phyloP scores from a whole-genome alignment of 2,797 vertebrate species.

The Gambusia yucatana region DNA sequence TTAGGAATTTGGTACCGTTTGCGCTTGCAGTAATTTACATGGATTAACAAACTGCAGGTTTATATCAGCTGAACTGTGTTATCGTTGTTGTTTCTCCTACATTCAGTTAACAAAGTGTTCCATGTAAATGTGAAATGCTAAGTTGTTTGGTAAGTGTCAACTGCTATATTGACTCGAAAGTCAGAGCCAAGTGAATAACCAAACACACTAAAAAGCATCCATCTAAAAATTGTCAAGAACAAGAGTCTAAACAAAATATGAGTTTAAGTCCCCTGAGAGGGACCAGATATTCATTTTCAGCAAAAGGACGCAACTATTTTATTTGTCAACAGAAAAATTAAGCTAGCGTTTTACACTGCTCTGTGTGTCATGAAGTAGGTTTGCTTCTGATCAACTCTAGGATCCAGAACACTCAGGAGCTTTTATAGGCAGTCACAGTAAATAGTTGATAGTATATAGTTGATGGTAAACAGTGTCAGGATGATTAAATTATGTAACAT shows the following conservation, averaged over 20 bases:
- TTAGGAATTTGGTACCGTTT: background rate
- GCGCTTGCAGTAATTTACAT: background rate
- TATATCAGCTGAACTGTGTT: background rate
- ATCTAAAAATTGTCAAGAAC: background rate
- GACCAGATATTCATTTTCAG: background rate
- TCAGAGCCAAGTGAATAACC: background rate
- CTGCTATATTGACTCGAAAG: background rate
- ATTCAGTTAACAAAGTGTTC: background rate
- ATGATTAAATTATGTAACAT: constrained; percentile 65
- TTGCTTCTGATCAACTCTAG: constrained; percentile 7
- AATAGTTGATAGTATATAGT: constrained; percentile 10
- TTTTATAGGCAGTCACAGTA: constrained; percentile 13
- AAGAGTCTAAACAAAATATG: background rate
- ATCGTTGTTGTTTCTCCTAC: background rate
- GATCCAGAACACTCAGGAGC: constrained; percentile 5
- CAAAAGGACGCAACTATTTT: background rate
- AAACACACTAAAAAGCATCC: background rate
- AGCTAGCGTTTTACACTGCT: background rate
- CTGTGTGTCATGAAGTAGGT: background rate
- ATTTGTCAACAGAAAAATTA: background rate
- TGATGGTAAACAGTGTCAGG: constrained; percentile 28
- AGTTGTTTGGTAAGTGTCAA: no score
- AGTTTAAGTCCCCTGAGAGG: background rate
- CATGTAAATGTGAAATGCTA: no score
- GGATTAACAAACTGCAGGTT: background rate